Base-by-base conservation (phyloP, 2,113 vertebrate species). In the Scomber colias region DNA sequence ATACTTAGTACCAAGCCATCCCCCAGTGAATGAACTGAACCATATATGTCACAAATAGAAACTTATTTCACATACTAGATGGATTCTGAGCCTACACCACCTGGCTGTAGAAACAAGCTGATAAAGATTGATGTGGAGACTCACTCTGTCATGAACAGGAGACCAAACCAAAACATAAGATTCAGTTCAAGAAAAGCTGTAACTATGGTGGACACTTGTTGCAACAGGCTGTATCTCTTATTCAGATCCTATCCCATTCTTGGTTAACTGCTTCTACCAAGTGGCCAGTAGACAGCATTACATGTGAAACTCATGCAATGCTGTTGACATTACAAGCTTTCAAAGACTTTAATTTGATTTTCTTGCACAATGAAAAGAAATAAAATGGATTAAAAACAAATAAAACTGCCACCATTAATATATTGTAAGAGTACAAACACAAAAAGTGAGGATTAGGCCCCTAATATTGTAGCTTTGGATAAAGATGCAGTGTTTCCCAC, bases 221-320 rank as follows among this genome's bases (percentile, higher is more conserved):
- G 51, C n/a, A 16, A 54, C 51, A 4, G 9, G 10, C 35, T 40
- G 6, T 40, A 40, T 40, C 35, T 40, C 35, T 40, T 9, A 9
- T 9, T 40, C 6, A 1, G 2, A 40, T 10, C 7, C 12, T 14
- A 9, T 31, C 27, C 11, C 24, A 59, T 75, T 62, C 30, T 30
- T 68, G 57, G 48, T 19, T 14, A 9, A 65, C 49, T 64, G 73
- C 56, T 63, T 67, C 64, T 12, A 12, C 62, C 62, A 21, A 57
- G 63, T 66, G 75, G 21, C 13, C 53, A 66, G 2, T 9, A 10
- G 19, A 4, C 12, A 62, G 35, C 46, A 60, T 49, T 60, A 30
- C 62, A 79, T 51, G 4, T 19, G 24, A 65, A 45, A 55, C 11
- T 9, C 11, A 50, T 17, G n/a, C 24, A 15, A 16, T 53, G 3